Evolutionary conservation across 2,113 vertebrate species (phyloP), one percentile per base, ranked within the genome.

Genomic region (Peromyscus californicus): DNA sequence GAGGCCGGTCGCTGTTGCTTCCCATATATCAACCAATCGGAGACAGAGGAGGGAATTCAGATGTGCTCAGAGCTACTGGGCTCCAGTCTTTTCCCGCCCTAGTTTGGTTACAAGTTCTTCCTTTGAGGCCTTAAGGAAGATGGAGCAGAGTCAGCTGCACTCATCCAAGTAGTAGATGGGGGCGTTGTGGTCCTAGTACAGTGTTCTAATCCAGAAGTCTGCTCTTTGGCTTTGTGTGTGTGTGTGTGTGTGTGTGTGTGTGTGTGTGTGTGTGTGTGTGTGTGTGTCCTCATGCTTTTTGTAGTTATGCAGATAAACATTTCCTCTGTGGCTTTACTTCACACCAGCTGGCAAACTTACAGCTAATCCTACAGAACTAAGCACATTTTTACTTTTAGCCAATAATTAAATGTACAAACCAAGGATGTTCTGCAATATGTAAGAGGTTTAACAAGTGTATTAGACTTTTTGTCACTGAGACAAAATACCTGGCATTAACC

Each of bases 1-100:
- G 65, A 48, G 74, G 82, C 57, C 45, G 63, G 96, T 19, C 75
- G 1, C 74, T 22, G 31, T 42, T 33, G n/a, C 51, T 33, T 36
- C 51, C 67, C 21, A 4, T 33, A 24, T 87, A 61, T 72, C 29
- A 13, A 10, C 98, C 98, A 98, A 96, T 98, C 94, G 61, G 84
- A 17, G 76, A 4, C 69, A 76, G 98, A 80, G 98, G 98, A 91
- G 98, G 97, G 98, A 96, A 96, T 85, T 93, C 72, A 19, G 95
- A 75, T 10, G 70, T 82, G 51, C 9, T 26, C 45, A 0, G 31
- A 0, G 92, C 17, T 69, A 86, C 93, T 36, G 80, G 24, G 84
- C 51, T 70, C 21, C 9, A 6, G 72, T 0, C 61, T 95, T 92
- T 96, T 90, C 93, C 91, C 61, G n/a, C 89, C 97, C 89, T 74